Base-by-base conservation (phyloP, 2,113 vertebrate species). In the Cottus gobio region DNA sequence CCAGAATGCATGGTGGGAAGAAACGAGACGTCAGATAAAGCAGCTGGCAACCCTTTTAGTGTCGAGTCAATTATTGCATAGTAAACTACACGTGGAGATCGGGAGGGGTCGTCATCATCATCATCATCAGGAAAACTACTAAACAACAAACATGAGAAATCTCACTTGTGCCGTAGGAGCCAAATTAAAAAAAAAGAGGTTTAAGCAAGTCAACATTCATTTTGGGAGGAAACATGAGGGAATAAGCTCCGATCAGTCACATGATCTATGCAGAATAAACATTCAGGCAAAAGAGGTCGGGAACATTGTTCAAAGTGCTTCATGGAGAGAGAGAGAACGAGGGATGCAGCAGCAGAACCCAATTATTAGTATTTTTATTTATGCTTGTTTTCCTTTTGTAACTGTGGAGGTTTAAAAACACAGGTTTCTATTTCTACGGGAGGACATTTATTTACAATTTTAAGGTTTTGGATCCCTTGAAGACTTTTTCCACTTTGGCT, bases 51-150 rank as follows among this genome's bases (percentile, higher is more conserved):
- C 63, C 67, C 31, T 78, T 85, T 87, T 83, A 80, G 76, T 87
- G 79, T 90, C 37, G n/a, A n/a, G 36, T 89, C 83, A 86, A 84
- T 90, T 77, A 87, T 93, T 95, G 93, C 94, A 95, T 95, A 94
- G 92, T 89, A 89, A 88, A 91, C 90, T 85, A 82, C 86, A 93
- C 81, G 92, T 90, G 75, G 85, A 77, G 80, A 75, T 79, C 39
- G 18, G 64, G 30, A 63, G 24, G n/a, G n/a, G n/a, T n/a, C n/a
- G n/a, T n/a, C n/a, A n/a, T n/a, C n/a, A n/a, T n/a, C n/a, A n/a
- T n/a, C n/a, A n/a, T n/a, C n/a, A n/a, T n/a, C n/a, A n/a, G n/a
- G n/a, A n/a, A n/a, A n/a, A n/a, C n/a, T n/a, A n/a, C n/a, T n/a
- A 48, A 20, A 7, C 8, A 24, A 77, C 67, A 86, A 85, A 62